phyloP scores from a whole-genome alignment of 2,888 invertebrate genomes.

The Oxyteleia sp. region DNA sequence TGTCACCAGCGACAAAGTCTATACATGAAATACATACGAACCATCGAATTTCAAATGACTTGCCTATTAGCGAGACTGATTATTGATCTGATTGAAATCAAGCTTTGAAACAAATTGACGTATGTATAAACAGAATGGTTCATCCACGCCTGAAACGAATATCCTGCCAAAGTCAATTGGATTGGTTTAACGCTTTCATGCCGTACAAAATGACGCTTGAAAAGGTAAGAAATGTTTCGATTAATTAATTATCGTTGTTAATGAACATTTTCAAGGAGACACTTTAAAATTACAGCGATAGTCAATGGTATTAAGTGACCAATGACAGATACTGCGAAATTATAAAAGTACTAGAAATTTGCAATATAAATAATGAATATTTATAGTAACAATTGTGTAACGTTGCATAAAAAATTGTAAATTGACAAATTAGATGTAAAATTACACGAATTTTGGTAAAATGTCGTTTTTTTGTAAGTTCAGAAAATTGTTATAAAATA shows the following conservation, averaged over 20 bases:
- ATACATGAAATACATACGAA: constrained; percentile 44
- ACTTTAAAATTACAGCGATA: constrained; percentile 11
- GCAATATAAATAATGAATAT: too few relatives aligned
- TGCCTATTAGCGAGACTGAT: constrained; percentile 68
- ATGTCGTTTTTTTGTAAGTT: too few relatives aligned
- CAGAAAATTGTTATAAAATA: too few relatives aligned
- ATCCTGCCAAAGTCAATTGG: constrained; percentile 65
- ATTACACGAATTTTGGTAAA: too few relatives aligned
- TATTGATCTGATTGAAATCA: constrained; percentile 69
- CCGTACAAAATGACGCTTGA: constrained; percentile 57
- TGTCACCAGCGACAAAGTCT: constrained; percentile 63
- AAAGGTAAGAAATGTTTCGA: constrained; percentile 56
- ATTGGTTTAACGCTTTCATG: constrained; percentile 65
- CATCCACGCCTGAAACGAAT: constrained; percentile 66
- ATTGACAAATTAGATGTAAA: too few relatives aligned
- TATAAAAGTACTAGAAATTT: too few relatives aligned
- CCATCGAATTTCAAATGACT: constrained; percentile 67
- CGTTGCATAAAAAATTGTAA: too few relatives aligned
- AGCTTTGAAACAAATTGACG: constrained; percentile 67
- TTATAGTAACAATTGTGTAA: too few relatives aligned
- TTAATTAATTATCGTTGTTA: constrained; percentile 52
- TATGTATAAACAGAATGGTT: constrained; percentile 68
- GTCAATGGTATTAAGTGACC: too few relatives aligned
- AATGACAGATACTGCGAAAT: too few relatives aligned
- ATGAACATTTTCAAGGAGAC: constrained; percentile 34